Evolutionary conservation across 2,113 vertebrate species (phyloP).

Genomic region (Bos indicus): DNA sequence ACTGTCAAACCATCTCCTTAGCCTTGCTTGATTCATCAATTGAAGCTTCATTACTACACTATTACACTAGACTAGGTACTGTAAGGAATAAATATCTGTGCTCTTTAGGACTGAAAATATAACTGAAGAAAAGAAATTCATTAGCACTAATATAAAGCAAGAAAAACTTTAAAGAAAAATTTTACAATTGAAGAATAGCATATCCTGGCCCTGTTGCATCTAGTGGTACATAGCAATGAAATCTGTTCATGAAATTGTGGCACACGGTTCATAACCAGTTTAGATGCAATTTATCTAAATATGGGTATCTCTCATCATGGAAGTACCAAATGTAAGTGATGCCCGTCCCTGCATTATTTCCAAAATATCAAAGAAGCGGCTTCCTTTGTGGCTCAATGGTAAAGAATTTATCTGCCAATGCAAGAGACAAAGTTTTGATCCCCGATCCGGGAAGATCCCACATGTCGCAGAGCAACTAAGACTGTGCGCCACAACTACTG

Average conservation of each 20-base stretch:
- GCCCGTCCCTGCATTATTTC: not conserved
- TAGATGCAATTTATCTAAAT: not conserved
- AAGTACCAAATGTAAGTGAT: not conserved
- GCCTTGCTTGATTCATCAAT: not conserved
- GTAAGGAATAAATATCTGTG: not conserved
- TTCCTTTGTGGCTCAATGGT: not conserved
- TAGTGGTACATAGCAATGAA: not conserved
- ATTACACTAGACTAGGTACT: not conserved
- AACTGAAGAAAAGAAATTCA: not conserved
- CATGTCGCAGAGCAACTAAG: not conserved
- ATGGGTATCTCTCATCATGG: not conserved
- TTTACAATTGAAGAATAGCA: not conserved
- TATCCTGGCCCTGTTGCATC: not conserved
- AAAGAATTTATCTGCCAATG: not conserved
- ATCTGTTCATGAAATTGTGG: not conserved
- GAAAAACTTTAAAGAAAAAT: not conserved
- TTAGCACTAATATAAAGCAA: not conserved
- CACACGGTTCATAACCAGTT: not conserved
- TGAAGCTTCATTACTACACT: not conserved
- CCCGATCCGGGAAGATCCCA: not conserved
- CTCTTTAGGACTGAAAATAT: not conserved
- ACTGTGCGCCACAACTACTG: not conserved
- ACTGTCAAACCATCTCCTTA: not conserved
- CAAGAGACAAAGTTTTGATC: not conserved
- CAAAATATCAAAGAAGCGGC: not conserved